Evolutionary conservation across 1,140 invertebrate genomes (phyloP).

Genomic region (Scaptomyza graminum): DNA sequence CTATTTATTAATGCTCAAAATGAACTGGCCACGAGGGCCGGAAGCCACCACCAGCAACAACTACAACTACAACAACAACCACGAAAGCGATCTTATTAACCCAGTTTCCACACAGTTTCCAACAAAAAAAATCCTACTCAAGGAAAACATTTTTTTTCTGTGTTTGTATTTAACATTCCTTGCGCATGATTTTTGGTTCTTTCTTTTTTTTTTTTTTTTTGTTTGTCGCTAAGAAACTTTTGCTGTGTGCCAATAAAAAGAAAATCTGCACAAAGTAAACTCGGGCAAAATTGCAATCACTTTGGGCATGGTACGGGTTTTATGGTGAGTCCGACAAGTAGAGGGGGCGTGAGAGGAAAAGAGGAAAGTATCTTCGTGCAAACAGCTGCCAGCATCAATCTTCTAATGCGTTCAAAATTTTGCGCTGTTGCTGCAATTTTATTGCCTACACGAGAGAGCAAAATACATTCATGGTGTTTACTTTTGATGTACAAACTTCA

Average conservation of each 20-base stretch:
- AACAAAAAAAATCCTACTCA: constrained; percentile 35
- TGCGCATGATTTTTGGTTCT: constrained; percentile 33
- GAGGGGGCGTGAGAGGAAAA: background rate
- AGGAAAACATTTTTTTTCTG: constrained; percentile 48
- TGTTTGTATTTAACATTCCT: constrained; percentile 64
- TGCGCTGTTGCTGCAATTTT: constrained; percentile 71
- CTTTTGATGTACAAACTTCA: constrained; percentile 29
- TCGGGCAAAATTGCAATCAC: constrained; percentile 75
- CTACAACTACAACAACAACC: constrained; percentile 10
- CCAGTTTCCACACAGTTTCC: constrained; percentile 53
- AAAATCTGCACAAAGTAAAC: constrained; percentile 76
- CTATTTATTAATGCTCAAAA: constrained; percentile 70
- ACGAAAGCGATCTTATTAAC: constrained; percentile 72
- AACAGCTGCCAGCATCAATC: constrained; percentile 80
- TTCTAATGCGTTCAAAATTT: constrained; percentile 80
- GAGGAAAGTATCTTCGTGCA: constrained; percentile 31
- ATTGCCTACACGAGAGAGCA: constrained; percentile 44
- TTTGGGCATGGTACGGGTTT: constrained; percentile 44
- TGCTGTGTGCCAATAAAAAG: constrained; percentile 56
- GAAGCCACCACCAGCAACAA: background rate
- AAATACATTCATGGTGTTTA: constrained; percentile 30
- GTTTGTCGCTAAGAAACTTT: constrained; percentile 55
- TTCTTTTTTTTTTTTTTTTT: constrained; percentile 36
- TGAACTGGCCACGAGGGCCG: constrained; percentile 22
- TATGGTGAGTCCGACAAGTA: background rate